These are phyloP conservation scores for Myanophis thanlyinensis DNA, from an alignment of 2,113 vertebrate genomes.

Conservation along the genomic window DNA sequence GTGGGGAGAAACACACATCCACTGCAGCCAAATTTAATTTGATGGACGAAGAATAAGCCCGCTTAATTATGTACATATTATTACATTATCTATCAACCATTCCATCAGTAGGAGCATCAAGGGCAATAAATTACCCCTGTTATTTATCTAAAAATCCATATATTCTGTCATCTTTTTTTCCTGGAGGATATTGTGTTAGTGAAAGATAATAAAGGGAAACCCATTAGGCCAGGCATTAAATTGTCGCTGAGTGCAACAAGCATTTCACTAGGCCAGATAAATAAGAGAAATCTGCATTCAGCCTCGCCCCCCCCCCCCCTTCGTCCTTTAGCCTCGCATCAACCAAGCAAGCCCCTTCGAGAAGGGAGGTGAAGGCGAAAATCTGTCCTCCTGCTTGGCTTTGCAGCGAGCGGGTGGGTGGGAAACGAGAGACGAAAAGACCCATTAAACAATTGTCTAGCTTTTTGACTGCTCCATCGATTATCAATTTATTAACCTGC, in stretches of 20 bases:
- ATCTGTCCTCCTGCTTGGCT: background rate
- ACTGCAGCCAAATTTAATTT: constrained; percentile 43
- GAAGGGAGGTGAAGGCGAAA: background rate
- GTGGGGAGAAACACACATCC: constrained; percentile 15
- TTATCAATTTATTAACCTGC: background rate
- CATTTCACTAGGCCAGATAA: constrained; percentile 61
- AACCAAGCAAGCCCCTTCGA: background rate
- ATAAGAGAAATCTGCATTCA: constrained; percentile 44
- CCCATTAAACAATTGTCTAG: background rate
- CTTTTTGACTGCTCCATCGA: background rate
- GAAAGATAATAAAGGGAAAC: constrained; percentile 55
- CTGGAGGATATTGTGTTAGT: constrained; percentile 47
- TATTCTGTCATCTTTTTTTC: constrained; percentile 53
- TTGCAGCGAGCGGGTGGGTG: background rate
- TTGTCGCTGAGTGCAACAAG: constrained; percentile 63
- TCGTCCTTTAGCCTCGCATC: background rate
- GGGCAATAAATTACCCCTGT: constrained; percentile 74
- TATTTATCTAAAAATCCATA: constrained; percentile 70
- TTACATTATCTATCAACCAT: constrained; percentile 65
- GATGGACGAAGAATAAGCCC: constrained; percentile 57
- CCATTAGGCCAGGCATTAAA: constrained; percentile 58
- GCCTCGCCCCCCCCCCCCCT: background rate
- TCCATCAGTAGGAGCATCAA: constrained; percentile 70
- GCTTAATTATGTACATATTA: constrained; percentile 65
- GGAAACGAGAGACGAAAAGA: background rate